Base-by-base conservation (phyloP, 2,888 invertebrate genomes). In the Drosophila antonietae region DNA sequence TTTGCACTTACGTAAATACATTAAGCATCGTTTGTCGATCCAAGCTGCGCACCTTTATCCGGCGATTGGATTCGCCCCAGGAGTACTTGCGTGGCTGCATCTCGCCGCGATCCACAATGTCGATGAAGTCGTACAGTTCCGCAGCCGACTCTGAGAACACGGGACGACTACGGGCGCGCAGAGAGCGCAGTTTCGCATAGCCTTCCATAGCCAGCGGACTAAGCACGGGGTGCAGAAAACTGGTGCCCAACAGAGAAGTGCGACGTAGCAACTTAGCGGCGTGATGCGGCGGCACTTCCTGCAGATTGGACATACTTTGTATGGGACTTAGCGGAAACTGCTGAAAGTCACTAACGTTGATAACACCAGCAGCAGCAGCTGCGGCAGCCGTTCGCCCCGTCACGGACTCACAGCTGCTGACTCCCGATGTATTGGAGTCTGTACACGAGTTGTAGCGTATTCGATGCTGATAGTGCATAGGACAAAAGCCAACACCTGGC, bases 241-340 rank as follows among this genome's bases (percentile, higher is more conserved):
- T 88, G 37, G 90, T 90, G 47, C 92, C 92, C 31, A 91, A 71
- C 12, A 92, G 67, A 6, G 92, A 91, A 4, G 91, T 88, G 7
- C 91, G 90, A 6, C 92, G 88, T 39, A 92, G 68, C 28, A 85
- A 64, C 5, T 80, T 79, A n/a, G 81, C 75, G 1, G 68, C 43
- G 1, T 75, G 60, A 35, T 72, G 68, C n/a, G 81, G 71, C 12
- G 90, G 90, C 92, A 94, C 93, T 57, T 94, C 95, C 63, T 94
- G 93, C 80, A 96, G 91, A 93, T 96, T 96, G 68, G 96, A 96
- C 76, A 97, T 96, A 92, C 97, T 97, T 23, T 97, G 97, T 90
- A 98, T 97, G 2, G 98, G 97, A 93, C 97, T 98, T 33, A 98
- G 94, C 55, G 96, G 96, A 88, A 96, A 95, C 78, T 96, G 95